Percentiles rank a stretch among this genome's conserved stretches.
Conservation (phyloP, 2,113 vertebrate genomes). For the Cryptomyrus ogoouensis region DNA sequence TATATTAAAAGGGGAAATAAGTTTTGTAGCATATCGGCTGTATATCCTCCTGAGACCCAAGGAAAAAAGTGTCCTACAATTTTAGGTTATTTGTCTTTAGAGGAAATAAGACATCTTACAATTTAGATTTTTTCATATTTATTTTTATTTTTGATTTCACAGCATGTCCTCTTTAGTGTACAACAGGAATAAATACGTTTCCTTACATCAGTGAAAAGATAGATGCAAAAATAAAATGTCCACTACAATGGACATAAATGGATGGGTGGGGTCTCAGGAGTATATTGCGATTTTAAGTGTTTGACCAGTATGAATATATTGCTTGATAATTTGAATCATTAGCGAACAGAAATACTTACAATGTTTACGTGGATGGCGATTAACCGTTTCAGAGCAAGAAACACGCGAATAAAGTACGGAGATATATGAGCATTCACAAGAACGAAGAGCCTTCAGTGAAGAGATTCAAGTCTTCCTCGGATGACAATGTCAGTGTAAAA, state of each 20-base stretch:
- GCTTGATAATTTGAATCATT: not conserved
- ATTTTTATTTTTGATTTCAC: too few relatives aligned
- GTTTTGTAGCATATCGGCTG: not conserved
- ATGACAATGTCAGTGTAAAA: slow-evolving; percentile 44
- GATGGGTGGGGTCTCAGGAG: too few relatives aligned
- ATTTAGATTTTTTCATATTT: too few relatives aligned
- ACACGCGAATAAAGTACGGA: slow-evolving; percentile 89
- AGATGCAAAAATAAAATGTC: too few relatives aligned
- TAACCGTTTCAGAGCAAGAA: slow-evolving; percentile 83
- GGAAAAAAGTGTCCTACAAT: too few relatives aligned
- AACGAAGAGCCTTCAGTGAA: slow-evolving; percentile 61
- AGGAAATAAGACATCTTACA: too few relatives aligned
- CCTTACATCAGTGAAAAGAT: too few relatives aligned
- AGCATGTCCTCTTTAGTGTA: too few relatives aligned
- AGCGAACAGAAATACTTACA: not conserved
- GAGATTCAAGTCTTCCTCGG: slow-evolving; percentile 45
- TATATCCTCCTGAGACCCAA: too few relatives aligned
- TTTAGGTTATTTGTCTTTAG: too few relatives aligned
- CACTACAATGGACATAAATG: too few relatives aligned
- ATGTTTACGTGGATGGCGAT: not conserved
- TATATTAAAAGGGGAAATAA: not conserved
- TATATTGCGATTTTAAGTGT: not conserved
- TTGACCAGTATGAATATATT: not conserved
- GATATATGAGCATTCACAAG: slow-evolving; percentile 74
- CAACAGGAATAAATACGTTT: too few relatives aligned